Base-by-base conservation (phyloP, 2,797 vertebrate species). In the Tragopan temminckii region DNA sequence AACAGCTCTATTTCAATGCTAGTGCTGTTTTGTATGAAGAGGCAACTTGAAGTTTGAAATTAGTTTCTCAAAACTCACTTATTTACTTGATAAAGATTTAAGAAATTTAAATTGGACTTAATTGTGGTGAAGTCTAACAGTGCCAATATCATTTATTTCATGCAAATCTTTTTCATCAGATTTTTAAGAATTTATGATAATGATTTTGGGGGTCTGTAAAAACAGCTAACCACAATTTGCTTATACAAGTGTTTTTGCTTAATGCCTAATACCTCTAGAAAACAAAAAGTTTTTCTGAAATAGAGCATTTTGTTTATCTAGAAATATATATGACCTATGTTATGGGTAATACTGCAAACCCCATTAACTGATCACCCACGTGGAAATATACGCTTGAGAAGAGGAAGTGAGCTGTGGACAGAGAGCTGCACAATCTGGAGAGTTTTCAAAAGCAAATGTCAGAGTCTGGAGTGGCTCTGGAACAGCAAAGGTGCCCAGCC, bases 161-260 rank as follows among this genome's bases (percentile, higher is more conserved):
- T 19, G 72, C 31, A 53, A 31, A 48, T 12, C 12, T 42, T 48
- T 48, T 57, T 2, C 64, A 50, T 19, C 42, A 27, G 4, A 2
- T 36, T 86, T 74, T 45, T 31, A 88, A 75, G 86, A 66, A 38
- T 19, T 24, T 74, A 24, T 58, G 57, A 7, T 31, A 72, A 75
- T 67, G 40, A 68, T 74, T 93, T 68, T 92, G 38, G 11, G 45
- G 24, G 13, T 57, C 59, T 76, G 7, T 63, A 79, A 77, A 76
- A 87, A 59, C 1, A 7, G 25, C 68, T 82, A 55, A 46, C 61
- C 17, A 66, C 45, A 77, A 85, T 64, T 70, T 89, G 8, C 55
- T 91, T 86, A 91, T 63, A 69, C 36, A 86, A 68, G 62, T 72
- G 42, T 27, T 29, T 66, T 5, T 17, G 64, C 72, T 87, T 55